Evolutionary conservation across 1,140 invertebrate species (phyloP).

Genomic region (Drosophila ercepeae): DNA sequence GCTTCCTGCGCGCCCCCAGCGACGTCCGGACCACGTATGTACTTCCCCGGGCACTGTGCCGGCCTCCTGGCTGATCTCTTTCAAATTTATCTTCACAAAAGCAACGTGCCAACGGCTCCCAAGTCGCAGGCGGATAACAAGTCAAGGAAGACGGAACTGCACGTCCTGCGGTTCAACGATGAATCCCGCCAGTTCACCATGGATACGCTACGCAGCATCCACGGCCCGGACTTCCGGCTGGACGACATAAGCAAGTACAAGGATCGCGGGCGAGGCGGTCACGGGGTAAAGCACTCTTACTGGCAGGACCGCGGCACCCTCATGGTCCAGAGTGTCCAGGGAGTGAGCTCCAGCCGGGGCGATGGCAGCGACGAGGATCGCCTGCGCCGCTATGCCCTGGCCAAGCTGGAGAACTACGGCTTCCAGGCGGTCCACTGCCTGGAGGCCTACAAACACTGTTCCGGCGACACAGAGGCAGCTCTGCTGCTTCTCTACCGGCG

Average conservation of each 20-base stretch:
- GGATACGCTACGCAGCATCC: constrained; percentile 88
- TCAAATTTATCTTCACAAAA: constrained; percentile 2
- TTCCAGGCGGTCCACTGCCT: constrained; percentile 89
- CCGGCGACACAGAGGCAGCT: constrained; percentile 87
- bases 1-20: constrained; percentile 85
- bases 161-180: constrained; percentile 87
- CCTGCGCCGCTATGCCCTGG: constrained; percentile 88
- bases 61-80: background rate
- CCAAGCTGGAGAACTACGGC: constrained; percentile 89
- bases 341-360: constrained; percentile 86
- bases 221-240: constrained; percentile 87
- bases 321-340: constrained; percentile 88
- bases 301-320: constrained; percentile 90
- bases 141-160: constrained; percentile 88
- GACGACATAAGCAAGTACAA: constrained; percentile 85
- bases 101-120: constrained; percentile 57
- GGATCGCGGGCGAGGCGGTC: constrained; percentile 87
- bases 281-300: constrained; percentile 87
- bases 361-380: constrained; percentile 81
- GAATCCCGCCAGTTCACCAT: constrained; percentile 88
- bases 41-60: background rate
- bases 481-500: constrained; percentile 88
- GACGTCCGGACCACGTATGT: constrained; percentile 85
- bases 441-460: constrained; percentile 88
- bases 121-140: constrained; percentile 73